Evolutionary conservation across 1,140 invertebrate species (phyloP).

Genomic region (Bacillus rossius): DNA sequence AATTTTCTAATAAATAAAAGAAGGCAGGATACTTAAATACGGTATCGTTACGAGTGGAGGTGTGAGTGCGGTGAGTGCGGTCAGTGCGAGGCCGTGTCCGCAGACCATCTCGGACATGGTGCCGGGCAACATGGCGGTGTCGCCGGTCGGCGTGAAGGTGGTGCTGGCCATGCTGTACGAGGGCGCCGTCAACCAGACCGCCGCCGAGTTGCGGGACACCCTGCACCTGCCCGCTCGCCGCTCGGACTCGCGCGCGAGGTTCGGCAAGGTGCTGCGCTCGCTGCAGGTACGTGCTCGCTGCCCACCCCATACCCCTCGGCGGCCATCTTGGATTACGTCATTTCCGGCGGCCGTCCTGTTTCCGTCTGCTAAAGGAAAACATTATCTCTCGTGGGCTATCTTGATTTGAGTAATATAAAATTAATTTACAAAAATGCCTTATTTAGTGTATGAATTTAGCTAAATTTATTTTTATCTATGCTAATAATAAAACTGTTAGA

Average conservation of each 20-base stretch:
- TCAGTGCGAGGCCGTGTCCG: too few relatives aligned
- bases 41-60: too few relatives aligned
- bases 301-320: conserved; percentile 4
- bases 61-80: too few relatives aligned
- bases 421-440: too few relatives aligned
- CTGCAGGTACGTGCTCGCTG: conserved; percentile 44
- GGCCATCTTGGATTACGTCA: too few relatives aligned
- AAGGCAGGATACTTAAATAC: too few relatives aligned
- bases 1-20: too few relatives aligned
- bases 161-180: conserved; percentile 66
- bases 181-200: conserved; percentile 58
- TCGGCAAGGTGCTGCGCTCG: conserved; percentile 44
- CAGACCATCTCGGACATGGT: conserved; percentile 37
- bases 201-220: conserved; percentile 51
- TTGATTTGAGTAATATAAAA: too few relatives aligned
- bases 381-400: conserved; percentile 32
- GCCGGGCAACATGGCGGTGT: conserved; percentile 62
- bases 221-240: conserved; percentile 49
- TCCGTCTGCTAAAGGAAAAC: conserved; percentile 1
- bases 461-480: too few relatives aligned
- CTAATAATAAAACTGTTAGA: too few relatives aligned
- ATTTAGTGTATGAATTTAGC: too few relatives aligned
- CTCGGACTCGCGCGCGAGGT: conserved; percentile 37
- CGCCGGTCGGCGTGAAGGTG: conserved; percentile 72
- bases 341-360: too few relatives aligned